These are phyloP conservation scores for Euspilapteryx auroguttella DNA, from an alignment of 2,888 invertebrate species.

Conservation along the genomic window DNA sequence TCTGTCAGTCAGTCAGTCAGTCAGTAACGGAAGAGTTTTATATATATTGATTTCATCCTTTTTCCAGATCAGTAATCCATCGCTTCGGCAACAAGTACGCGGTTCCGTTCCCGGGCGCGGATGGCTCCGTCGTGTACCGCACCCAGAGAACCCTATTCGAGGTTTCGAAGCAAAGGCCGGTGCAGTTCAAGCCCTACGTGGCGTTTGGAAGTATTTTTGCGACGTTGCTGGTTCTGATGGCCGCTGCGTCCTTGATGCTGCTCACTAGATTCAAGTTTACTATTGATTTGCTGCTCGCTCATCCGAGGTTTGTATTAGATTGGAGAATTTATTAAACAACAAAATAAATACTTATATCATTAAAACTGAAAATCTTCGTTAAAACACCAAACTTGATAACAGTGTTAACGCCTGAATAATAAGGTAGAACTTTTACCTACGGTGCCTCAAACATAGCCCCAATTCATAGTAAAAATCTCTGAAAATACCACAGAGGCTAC, in stretches of 20 bases:
- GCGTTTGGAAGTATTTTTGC: constrained; percentile 29
- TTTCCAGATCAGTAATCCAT: constrained; percentile 53
- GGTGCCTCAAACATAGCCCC: too few species aligned
- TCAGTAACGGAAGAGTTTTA: too few species aligned
- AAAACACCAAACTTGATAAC: too few species aligned
- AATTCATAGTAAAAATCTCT: too few species aligned
- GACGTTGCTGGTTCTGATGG: constrained; percentile 48
- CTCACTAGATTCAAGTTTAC: constrained; percentile 17
- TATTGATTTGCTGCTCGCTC: constrained; percentile 17
- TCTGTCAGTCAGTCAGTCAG: background rate
- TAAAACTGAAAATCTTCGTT: too few species aligned
- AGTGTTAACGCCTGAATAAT: too few species aligned
- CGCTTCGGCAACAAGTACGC: constrained; percentile 57
- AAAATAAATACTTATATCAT: too few species aligned
- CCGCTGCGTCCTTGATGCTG: constrained; percentile 45
- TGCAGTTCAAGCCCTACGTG: constrained; percentile 78
- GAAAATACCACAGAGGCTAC: too few species aligned
- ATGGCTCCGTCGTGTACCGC: constrained; percentile 79
- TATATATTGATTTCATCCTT: too few species aligned
- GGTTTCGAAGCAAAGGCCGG: constrained; percentile 69
- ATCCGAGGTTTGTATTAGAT: constrained; percentile 16
- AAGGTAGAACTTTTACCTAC: too few species aligned
- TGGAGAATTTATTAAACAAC: too few species aligned
- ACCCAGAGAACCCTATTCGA: constrained; percentile 78
- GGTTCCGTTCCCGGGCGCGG: constrained; percentile 81